Evolutionary conservation across 30 jellyfish, hydroid and myxozoan species (phyloP).

Genomic region (Aurelia aurita): DNA sequence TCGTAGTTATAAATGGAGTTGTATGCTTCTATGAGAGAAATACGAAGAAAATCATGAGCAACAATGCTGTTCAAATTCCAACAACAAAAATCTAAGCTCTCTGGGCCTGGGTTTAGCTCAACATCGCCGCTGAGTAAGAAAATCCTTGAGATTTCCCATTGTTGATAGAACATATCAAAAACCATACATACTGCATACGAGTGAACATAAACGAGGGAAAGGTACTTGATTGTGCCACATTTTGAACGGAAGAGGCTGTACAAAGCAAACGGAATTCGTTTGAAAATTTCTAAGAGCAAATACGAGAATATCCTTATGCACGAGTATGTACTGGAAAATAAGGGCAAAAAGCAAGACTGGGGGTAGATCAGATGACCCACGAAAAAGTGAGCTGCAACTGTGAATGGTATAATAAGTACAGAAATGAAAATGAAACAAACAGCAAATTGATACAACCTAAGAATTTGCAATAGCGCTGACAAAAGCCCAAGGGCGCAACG

Average conservation of each 20-base stretch:
- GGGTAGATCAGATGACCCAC: background rate
- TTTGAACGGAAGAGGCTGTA: too few species aligned
- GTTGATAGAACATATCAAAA: background rate
- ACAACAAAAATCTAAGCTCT: conserved; percentile 25
- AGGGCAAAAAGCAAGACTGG: background rate
- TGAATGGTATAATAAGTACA: background rate
- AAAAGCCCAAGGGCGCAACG: background rate
- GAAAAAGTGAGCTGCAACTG: background rate
- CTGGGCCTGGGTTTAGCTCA: conserved; percentile 27
- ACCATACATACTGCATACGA: conserved; percentile 8
- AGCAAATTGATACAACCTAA: conserved; percentile 8
- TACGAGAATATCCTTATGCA: background rate
- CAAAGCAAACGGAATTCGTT: too few species aligned
- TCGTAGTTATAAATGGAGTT: too few species aligned
- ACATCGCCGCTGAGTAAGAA: conserved; percentile 35
- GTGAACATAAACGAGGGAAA: too few species aligned
- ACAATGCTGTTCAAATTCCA: too few species aligned
- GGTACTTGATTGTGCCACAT: too few species aligned
- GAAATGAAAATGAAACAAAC: conserved; percentile 12
- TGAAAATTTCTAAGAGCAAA: background rate
- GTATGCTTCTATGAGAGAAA: too few species aligned
- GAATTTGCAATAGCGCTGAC: background rate
- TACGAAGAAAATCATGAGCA: too few species aligned
- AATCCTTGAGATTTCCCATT: conserved; percentile 5
- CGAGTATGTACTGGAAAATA: background rate